Conservation (phyloP, 2,113 vertebrate genomes). For the Centrocercus urophasianus region DNA sequence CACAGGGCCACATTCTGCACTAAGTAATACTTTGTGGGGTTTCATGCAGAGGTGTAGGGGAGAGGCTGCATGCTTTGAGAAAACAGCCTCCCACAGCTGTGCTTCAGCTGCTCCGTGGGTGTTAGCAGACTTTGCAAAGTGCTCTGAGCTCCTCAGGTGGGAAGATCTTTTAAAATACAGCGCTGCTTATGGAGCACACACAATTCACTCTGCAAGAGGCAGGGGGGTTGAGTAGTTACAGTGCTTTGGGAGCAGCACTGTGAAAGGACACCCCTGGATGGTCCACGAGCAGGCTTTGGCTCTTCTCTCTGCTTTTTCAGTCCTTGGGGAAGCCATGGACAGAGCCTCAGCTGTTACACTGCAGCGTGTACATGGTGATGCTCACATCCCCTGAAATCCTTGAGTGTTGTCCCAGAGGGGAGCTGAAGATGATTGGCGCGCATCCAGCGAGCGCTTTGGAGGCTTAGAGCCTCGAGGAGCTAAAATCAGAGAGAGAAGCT, state of each 20-base stretch:
- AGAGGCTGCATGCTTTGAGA: neutral
- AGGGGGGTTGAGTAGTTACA: neutral
- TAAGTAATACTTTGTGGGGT: neutral
- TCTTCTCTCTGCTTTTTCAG: neutral
- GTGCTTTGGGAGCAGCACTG: neutral
- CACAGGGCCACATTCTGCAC: neutral
- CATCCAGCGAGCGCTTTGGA: neutral
- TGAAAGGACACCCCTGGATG: neutral
- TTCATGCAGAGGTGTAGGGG: neutral
- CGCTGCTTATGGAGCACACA: accelerated
- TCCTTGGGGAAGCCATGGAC: accelerated
- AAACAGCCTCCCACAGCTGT: neutral
- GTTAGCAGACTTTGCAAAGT: neutral
- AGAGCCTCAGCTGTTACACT: accelerated
- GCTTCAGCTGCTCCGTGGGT: neutral
- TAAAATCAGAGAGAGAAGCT: slow-evolving; percentile 17
- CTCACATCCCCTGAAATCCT: neutral
- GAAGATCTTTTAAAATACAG: neutral
- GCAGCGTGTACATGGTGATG: accelerated
- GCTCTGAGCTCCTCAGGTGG: neutral
- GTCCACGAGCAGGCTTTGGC: neutral
- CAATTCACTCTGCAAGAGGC: accelerated
- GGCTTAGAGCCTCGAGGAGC: neutral
- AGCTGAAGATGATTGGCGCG: neutral
- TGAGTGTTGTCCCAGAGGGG: neutral